Base-by-base conservation (phyloP, 1,140 invertebrate species). In the Atta texana region DNA sequence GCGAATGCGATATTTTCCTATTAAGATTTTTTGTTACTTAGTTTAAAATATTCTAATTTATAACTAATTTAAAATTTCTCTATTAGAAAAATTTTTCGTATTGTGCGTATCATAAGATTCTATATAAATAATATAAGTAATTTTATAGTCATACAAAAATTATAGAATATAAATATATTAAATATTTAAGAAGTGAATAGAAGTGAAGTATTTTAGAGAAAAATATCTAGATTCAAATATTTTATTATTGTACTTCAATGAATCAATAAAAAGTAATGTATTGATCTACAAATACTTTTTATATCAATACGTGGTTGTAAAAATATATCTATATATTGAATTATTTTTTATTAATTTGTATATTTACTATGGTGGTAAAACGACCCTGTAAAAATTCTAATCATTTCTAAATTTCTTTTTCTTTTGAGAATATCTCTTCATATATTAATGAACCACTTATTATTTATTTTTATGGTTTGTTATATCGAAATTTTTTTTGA, bases 231-330 rank as follows among this genome's bases (percentile, higher is more conserved):
- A 24, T 51, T 39, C 21, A 34, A 34, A 34, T 7, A 34, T 34
- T 34, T 31, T n/a, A 18, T 10, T 16, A 24, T 24, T 24, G 24
- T 24, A 24, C 18, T 57, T 31, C 1, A 72, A 31, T 5, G 7
- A n/a, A 72, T 55, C 49, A 16, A 72, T 72, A 53, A 18, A 72
- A 55, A 72, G 49, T 72, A 28, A n/a, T 53, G 24, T 14, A 53
- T 28, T 18, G 18, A 51, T 34, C 28, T 74, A 12, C 31, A 34
- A 34, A 34, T 34, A 7, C 6, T 31, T 55, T 55, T 55, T 34
- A 55, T 12, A 74, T 61, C 34, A 7, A 24, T 12, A 4, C 31
- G 5, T 31, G 4, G 12, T n/a, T 63, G 21, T 64, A 49, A 77
- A 49, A 77, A 49, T 44, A 57, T 74, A 28, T 57, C 3, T 31